Percentiles rank a stretch among this genome's conserved stretches.
phyloP scores from a whole-genome alignment of 2,888 invertebrate species.

The Drosophila subquinaria region DNA sequence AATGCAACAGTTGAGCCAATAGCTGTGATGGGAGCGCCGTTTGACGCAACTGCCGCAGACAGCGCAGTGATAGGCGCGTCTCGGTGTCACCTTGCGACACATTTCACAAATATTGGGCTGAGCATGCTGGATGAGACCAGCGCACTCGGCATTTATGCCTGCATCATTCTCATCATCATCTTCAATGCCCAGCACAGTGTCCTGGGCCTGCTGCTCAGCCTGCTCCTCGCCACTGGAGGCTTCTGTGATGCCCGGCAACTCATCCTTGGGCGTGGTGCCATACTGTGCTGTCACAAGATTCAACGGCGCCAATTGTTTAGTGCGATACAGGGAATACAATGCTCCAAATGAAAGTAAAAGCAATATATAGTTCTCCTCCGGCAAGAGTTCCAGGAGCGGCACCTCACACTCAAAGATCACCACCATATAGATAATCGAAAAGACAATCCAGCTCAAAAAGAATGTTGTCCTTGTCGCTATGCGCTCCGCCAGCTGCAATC shows the following conservation, averaged over 20 bases:
- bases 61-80: constrained; percentile 92
- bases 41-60: constrained; percentile 93
- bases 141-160: constrained; percentile 45
- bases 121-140: constrained; percentile 75
- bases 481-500: constrained; percentile 73
- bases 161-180: constrained; percentile 28
- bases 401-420: constrained; percentile 91
- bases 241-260: constrained; percentile 82
- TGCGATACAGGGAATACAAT: constrained; percentile 75
- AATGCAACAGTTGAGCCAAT: constrained; percentile 94
- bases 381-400: constrained; percentile 89
- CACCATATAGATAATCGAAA: constrained; percentile 89
- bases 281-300: constrained; percentile 82
- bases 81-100: constrained; percentile 88
- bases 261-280: constrained; percentile 80
- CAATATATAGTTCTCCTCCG: constrained; percentile 88
- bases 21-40: constrained; percentile 92
- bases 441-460: constrained; percentile 91
- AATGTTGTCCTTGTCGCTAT: constrained; percentile 88
- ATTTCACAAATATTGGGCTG: constrained; percentile 86
- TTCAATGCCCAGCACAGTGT: constrained; percentile 71
- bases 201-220: constrained; percentile 72
- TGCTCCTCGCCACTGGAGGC: constrained; percentile 82
- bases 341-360: constrained; percentile 82
- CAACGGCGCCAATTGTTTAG: constrained; percentile 76